These are phyloP conservation scores for Lagopus leucura DNA, from an alignment of 2,113 vertebrate species.

Conservation along the genomic window DNA sequence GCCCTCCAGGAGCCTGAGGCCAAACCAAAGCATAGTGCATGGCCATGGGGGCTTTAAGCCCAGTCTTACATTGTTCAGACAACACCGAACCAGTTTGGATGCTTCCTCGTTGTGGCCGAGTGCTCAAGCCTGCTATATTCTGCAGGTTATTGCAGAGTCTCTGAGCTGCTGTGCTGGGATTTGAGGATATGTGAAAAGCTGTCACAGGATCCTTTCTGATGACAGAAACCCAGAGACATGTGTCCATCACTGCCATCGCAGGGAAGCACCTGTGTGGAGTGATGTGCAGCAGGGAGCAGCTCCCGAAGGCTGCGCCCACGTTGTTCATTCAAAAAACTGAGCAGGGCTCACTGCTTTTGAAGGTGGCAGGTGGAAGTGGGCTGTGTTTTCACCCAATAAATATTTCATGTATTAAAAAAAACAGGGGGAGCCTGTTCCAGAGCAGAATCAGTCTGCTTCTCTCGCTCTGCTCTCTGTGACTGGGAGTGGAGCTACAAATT, in stretches of 20 bases:
- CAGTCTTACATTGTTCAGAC: background rate
- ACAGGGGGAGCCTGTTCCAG: slow-evolving; percentile 20
- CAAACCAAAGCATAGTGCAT: background rate
- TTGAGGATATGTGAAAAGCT: background rate
- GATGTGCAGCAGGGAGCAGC: slow-evolving; percentile 15
- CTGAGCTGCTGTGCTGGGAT: background rate
- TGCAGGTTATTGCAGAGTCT: background rate
- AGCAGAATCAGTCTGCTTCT: slow-evolving; percentile 53
- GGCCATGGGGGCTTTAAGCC: background rate
- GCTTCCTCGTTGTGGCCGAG: background rate
- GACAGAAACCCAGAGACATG: background rate
- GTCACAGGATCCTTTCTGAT: background rate
- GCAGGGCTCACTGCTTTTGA: slow-evolving; percentile 68
- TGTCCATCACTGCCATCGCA: background rate
- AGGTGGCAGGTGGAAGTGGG: slow-evolving; percentile 74
- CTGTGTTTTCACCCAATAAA: slow-evolving; percentile 72
- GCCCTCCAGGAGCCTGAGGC: background rate
- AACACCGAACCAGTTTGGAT: background rate
- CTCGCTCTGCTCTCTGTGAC: slow-evolving; percentile 19
- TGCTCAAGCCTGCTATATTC: background rate
- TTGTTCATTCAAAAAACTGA: slow-evolving; percentile 70
- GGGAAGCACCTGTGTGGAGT: background rate
- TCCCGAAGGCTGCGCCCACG: slow-evolving; percentile 49
- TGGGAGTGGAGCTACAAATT: slow-evolving; percentile 5
- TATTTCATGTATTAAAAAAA: slow-evolving; percentile 41